Evolutionary conservation across 2,797 vertebrate genomes (phyloP).

Genomic region (Neomorphus geoffroyi): DNA sequence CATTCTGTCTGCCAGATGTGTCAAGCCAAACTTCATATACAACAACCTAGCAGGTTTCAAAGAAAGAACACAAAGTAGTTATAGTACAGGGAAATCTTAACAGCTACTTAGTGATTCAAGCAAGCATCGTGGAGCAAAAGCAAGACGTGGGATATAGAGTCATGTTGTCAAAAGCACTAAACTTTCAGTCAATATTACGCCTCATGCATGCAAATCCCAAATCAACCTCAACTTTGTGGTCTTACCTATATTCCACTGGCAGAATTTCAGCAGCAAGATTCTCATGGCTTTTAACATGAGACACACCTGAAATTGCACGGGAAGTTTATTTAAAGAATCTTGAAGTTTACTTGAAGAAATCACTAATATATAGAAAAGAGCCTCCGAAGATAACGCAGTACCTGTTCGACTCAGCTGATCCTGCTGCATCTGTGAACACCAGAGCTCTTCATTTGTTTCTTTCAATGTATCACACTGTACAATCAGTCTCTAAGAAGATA

Average conservation of each 20-base stretch:
- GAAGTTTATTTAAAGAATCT: neutral
- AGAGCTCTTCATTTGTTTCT: constrained; percentile 95
- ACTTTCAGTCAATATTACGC: neutral
- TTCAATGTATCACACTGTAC: constrained; percentile 92
- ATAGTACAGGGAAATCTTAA: neutral
- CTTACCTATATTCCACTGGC: constrained; percentile 92
- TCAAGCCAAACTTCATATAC: neutral
- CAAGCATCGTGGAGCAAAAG: neutral
- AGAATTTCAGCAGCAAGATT: constrained; percentile 95
- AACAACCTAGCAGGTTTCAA: neutral
- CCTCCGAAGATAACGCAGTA: constrained; percentile 44
- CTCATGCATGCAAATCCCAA: neutral
- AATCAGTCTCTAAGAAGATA: constrained; percentile 84
- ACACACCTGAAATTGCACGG: constrained; percentile 71
- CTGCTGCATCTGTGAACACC: constrained; percentile 92
- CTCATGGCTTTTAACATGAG: constrained; percentile 83
- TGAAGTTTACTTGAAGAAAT: neutral
- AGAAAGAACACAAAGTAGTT: neutral
- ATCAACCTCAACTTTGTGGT: neutral
- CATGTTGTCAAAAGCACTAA: neutral
- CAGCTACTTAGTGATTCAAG: neutral
- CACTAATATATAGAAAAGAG: neutral
- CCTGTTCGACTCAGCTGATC: constrained; percentile 91
- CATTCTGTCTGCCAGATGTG: neutral
- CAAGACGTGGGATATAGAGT: neutral